phyloP scores from a whole-genome alignment of 2,797 vertebrate species.

The Chelon labrosus region DNA sequence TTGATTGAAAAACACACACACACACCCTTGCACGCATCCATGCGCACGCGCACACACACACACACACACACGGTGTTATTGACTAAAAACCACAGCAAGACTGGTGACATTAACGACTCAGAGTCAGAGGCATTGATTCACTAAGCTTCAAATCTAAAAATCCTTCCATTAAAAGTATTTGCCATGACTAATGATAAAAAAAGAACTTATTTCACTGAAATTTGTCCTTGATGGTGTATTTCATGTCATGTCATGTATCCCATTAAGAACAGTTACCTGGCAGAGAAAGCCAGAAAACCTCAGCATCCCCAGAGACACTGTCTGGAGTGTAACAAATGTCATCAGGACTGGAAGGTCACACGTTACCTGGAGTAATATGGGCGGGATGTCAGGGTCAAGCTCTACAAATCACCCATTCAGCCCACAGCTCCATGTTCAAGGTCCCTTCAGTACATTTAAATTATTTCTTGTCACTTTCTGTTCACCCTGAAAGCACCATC shows the following conservation, averaged over 20 bases:
- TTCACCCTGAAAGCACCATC: not conserved
- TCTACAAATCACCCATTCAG: conserved; percentile 40
- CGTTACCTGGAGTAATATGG: conserved; percentile 56
- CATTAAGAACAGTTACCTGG: conserved; percentile 5
- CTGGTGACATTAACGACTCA: conserved; percentile 25
- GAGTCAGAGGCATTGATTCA: conserved; percentile 14
- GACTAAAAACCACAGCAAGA: conserved; percentile 19
- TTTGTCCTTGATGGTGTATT: not conserved
- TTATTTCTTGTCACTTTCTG: conserved; percentile 27
- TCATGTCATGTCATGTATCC: not conserved
- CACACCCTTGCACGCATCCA: not conserved
- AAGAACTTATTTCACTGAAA: not conserved
- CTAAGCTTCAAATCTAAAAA: conserved; percentile 12
- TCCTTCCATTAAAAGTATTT: not conserved
- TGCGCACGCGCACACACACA: not conserved
- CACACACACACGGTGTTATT: conserved; percentile 10
- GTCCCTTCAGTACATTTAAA: conserved; percentile 30
- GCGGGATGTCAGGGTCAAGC: conserved; percentile 29
- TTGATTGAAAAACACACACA: conserved; percentile 10
- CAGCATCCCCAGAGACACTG: conserved; percentile 29
- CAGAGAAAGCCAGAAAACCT: conserved; percentile 27
- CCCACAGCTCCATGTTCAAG: conserved; percentile 33
- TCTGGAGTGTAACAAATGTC: conserved; percentile 32
- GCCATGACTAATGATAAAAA: not conserved
- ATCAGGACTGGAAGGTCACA: conserved; percentile 47